A percentile compares a stretch with the other conserved stretches of the same genome.
phyloP scores from a whole-genome alignment of 2,888 invertebrate genomes.

The Anaspis maculata region DNA sequence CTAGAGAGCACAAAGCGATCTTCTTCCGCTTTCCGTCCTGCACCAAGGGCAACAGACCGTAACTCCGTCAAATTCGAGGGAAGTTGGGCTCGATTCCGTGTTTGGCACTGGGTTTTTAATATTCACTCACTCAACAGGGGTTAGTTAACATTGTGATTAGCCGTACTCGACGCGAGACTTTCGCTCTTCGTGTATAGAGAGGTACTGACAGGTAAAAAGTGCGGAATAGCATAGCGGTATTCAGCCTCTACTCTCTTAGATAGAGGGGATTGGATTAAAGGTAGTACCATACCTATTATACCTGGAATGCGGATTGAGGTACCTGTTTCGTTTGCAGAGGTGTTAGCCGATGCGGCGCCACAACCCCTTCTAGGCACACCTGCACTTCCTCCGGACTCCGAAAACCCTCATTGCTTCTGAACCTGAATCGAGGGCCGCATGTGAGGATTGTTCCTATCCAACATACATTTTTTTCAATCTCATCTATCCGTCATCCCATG shows the following conservation, averaged over 20 bases:
- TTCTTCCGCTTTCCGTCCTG: slow-evolving; percentile 19
- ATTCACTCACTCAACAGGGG: slow-evolving; percentile 5
- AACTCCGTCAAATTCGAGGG: slow-evolving; percentile 8
- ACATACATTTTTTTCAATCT: too few relatives aligned
- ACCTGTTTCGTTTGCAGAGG: slow-evolving; percentile 13
- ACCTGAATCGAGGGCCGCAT: too few relatives aligned
- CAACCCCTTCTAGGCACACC: too few relatives aligned
- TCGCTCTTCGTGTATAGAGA: slow-evolving; percentile 26
- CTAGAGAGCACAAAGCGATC: slow-evolving; percentile 16
- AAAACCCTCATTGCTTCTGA: too few relatives aligned
- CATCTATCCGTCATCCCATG: too few relatives aligned
- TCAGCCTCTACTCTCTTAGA: slow-evolving; percentile 18
- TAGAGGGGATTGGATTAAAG: slow-evolving; percentile 21
- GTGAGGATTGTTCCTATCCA: too few relatives aligned
- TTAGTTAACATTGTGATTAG: slow-evolving; percentile 8
- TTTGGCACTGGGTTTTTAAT: slow-evolving; percentile 5
- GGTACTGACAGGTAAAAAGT: slow-evolving; percentile 32
- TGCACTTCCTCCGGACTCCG: too few relatives aligned
- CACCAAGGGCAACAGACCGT: slow-evolving; percentile 5
- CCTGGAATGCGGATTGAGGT: slow-evolving; percentile 18
- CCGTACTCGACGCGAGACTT: slow-evolving; percentile 23
- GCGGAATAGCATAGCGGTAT: slow-evolving; percentile 32
- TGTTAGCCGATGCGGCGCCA: slow-evolving; percentile 14
- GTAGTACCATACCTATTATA: slow-evolving; percentile 15
- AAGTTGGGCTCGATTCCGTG: slow-evolving; percentile 5